Conservation (phyloP, 2,888 invertebrate genomes). For the Sarcophaga variegata region DNA sequence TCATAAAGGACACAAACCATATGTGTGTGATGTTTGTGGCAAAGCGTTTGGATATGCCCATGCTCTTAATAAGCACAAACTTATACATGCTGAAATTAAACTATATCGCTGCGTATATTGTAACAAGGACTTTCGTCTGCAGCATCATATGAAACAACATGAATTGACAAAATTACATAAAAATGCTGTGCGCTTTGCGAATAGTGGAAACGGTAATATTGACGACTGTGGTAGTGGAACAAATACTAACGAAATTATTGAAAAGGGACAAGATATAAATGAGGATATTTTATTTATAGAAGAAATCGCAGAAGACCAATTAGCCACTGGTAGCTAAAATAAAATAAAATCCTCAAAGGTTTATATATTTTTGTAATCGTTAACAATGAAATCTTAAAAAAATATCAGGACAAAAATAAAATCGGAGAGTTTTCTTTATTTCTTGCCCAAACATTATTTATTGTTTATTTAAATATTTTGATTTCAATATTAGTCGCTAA, state of each 20-base stretch:
- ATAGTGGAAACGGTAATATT: neutral
- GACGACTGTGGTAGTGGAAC: neutral
- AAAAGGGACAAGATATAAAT: slow-evolving; percentile 26
- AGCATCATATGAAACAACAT: slow-evolving; percentile 80
- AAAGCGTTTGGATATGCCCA: slow-evolving; percentile 78
- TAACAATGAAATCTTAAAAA: neutral
- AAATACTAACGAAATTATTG: neutral
- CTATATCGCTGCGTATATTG: slow-evolving; percentile 78
- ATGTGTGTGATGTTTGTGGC: slow-evolving; percentile 77
- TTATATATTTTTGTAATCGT: neutral
- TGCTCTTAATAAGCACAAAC: slow-evolving; percentile 78
- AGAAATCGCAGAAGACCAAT: slow-evolving; percentile 44
- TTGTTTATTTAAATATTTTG: too few species aligned
- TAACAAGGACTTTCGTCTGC: slow-evolving; percentile 78
- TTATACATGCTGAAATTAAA: slow-evolving; percentile 79
- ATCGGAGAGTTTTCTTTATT: too few species aligned
- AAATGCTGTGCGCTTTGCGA: slow-evolving; percentile 73
- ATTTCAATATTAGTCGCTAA: too few species aligned
- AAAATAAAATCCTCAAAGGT: neutral
- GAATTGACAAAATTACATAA: slow-evolving; percentile 79
- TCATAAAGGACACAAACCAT: slow-evolving; percentile 79
- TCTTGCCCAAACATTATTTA: too few species aligned
- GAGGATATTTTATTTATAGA: slow-evolving; percentile 53
- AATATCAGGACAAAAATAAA: neutral
- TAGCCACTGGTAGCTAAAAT: slow-evolving; percentile 40